Evolutionary conservation across 2,888 invertebrate species (phyloP), one percentile per base, ranked within the genome.

Genomic region (Acanthosoma haemorrhoidale): DNA sequence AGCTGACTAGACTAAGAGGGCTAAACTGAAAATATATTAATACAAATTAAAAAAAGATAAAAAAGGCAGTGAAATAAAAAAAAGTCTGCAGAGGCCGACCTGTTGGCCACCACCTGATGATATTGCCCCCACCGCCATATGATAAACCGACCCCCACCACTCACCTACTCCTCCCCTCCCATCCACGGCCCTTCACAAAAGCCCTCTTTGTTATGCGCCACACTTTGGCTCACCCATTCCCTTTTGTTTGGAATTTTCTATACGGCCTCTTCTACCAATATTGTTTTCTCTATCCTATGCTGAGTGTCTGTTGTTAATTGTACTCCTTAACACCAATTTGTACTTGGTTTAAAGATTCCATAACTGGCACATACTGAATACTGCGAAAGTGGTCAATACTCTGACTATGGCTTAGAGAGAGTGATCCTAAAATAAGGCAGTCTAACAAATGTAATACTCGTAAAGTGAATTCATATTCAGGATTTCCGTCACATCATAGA

Each of bases 181-280:
- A n/a, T n/a, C 11, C 57, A 38, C 8, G 16, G 39, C 18, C 39
- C 32, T 31, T 29, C 39, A 41, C 34, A 60, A 36, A 36, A 60
- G 64, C 36, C 18, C 51, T 25, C 51, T 51, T 51, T 51, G 51
- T 51, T 51, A 51, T 25, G 51, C 51, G 29, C 51, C 29, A 51
- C 51, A 51, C 51, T 51, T 51, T 51, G 13, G 25, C n/a, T 25
- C 21, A 25, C 25, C 51, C 16, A 25, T 51, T 51, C 51, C 29
- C 51, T 29, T 51, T 51, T 51, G 51, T 51, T 51, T 51, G 51
- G 3, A 25, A 25, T 25, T 51, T 51, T 51, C 25, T 51, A 13
- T 51, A n/a, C 51, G n/a, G 13, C 29, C 25, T 25, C 51, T 51
- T 51, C 51, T 51, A 51, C 29, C 51, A 25, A 51, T 51, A 51